Base-by-base conservation (phyloP, 2,888 invertebrate species). In the Drosophila kanekoi region DNA sequence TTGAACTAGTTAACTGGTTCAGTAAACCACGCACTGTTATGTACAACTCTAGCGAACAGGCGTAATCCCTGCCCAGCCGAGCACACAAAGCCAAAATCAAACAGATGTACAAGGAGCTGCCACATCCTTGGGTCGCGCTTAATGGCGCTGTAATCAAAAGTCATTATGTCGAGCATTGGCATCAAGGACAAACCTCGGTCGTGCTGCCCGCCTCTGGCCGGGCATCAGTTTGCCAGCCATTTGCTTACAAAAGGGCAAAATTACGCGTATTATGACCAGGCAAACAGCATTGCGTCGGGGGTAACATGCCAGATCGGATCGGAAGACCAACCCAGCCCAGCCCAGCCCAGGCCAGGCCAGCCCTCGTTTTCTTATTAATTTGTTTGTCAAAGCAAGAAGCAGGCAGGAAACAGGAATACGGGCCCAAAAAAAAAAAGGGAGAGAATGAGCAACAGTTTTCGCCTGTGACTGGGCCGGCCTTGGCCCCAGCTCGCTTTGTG, bases 141-240 rank as follows among this genome's bases (percentile, higher is more conserved):
- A 87, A 85, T 85, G 88, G 88, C 82, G 89, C 85, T 79, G 77
- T 87, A 85, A 85, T 85, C 85, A 85, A 72, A 85, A 85, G 88
- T 85, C 85, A 85, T 85, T 89, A 85, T 85, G 74, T 87, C 71
- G 72, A 65, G 73, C 67, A 69, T 81, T 64, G 62, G 20, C 87
- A 86, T 83, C 82, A 83, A 83, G 89, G 89, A 77, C 89, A 72
- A 70, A 62, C 69, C 61, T 38, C 41, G 48, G 71, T 63, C 79
- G 79, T 78, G 68, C 74, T 66, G 72, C 66, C 66, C 43, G 64
- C 56, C 65, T 59, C 60, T 76, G 41, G 51, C 11, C 14, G 18
- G 58, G 70, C 58, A 63, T 75, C 63, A 61, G 70, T 64, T 71
- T 63, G 69, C 63, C 69, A 49, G 56, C 67, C 87, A 77, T 77